Conservation (phyloP, 2,113 vertebrate genomes). For the Trematomus loennbergii region DNA sequence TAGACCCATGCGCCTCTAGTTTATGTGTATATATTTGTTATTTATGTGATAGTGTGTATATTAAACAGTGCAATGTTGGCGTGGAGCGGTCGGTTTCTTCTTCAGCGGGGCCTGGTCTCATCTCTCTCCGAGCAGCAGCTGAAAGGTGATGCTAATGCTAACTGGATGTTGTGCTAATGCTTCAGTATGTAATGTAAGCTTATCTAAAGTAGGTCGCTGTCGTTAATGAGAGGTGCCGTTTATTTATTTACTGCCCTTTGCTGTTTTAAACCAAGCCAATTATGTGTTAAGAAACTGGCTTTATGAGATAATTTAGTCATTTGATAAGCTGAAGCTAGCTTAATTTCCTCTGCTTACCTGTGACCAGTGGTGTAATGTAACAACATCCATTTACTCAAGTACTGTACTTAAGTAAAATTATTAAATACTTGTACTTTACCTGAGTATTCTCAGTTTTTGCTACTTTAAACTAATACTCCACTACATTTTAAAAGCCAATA, state of each 20-base stretch:
- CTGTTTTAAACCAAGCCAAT: not conserved
- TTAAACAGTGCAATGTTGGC: conserved; percentile 66
- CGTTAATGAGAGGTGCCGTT: too few species aligned
- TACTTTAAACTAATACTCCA: too few species aligned
- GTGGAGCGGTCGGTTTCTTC: conserved; percentile 71
- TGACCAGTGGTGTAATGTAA: too few species aligned
- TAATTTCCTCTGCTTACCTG: not conserved
- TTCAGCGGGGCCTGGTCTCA: conserved; percentile 57
- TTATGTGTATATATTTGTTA: not conserved
- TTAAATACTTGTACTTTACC: too few species aligned
- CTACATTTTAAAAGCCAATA: too few species aligned
- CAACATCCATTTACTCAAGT: too few species aligned
- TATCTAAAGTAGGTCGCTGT: not conserved
- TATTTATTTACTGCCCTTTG: not conserved
- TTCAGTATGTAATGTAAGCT: not conserved
- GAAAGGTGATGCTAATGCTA: conserved; percentile 71
- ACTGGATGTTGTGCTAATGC: conserved; percentile 15
- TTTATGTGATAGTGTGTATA: not conserved
- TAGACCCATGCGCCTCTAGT: not conserved
- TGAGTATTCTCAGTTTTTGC: too few species aligned
- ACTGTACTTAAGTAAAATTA: too few species aligned
- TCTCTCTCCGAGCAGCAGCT: conserved; percentile 47
- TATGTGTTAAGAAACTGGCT: not conserved
- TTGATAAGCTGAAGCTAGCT: not conserved
- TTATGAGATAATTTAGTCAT: not conserved